A percentile compares a stretch with the other conserved stretches of the same genome.
These are phyloP conservation scores for Bujurquina vittata DNA, from an alignment of 2,113 vertebrate species.

Conservation along the genomic window DNA sequence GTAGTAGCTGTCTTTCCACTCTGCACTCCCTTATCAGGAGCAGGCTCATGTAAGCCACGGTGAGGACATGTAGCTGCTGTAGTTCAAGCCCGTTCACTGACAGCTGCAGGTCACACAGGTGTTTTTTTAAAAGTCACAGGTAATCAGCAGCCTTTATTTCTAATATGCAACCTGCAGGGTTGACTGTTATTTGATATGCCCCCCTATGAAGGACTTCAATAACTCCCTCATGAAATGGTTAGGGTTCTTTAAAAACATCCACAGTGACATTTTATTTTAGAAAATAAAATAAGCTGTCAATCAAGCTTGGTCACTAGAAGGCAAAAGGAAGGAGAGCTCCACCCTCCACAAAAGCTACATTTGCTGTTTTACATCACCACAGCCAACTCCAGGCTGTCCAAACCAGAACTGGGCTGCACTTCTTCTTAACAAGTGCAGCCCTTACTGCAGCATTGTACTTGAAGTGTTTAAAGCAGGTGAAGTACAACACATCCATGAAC, in stretches of 20 bases:
- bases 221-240: not conserved
- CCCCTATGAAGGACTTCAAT: not conserved
- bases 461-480: too few species aligned
- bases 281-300: not conserved
- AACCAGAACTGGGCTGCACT: not conserved
- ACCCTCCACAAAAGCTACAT: too few species aligned
- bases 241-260: accelerated
- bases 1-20: conserved; percentile 7
- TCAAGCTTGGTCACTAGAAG: not conserved
- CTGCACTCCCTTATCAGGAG: conserved; percentile 15
- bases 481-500: not conserved
- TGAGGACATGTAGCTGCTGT: conserved; percentile 1
- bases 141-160: conserved; percentile 12
- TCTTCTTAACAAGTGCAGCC: not conserved
- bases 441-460: not conserved
- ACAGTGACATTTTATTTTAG: not conserved
- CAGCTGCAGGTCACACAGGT: conserved; percentile 27
- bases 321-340: not conserved
- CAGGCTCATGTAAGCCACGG: conserved; percentile 16
- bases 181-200: not conserved
- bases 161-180: not conserved
- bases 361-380: not conserved
- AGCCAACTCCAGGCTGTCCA: not conserved
- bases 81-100: not conserved
- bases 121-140: not conserved